Conservation (phyloP, 2,113 vertebrate species). For the Nipponia nippon region DNA sequence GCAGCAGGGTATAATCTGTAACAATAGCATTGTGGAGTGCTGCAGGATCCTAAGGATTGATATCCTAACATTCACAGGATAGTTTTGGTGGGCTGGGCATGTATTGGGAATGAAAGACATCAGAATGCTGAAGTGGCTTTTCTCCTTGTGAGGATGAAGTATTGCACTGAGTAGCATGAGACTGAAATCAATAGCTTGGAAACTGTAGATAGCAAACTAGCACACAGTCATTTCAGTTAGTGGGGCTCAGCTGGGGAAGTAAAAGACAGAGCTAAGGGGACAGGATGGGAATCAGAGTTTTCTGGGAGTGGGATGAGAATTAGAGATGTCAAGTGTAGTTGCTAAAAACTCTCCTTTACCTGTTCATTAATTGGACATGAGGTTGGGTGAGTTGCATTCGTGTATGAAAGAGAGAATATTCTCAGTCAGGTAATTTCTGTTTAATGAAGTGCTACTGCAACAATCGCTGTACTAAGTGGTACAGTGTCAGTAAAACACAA, state of each 20-base stretch:
- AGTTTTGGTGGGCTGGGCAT: not conserved
- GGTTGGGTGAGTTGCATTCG: not conserved
- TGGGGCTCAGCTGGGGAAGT: not conserved
- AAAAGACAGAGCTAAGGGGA: not conserved
- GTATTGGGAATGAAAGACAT: not conserved
- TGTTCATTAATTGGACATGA: not conserved
- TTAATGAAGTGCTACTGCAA: not conserved
- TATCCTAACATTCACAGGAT: not conserved
- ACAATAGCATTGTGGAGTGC: not conserved
- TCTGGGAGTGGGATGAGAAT: not conserved
- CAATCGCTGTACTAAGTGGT: not conserved
- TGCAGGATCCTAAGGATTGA: not conserved
- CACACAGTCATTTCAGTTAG: not conserved
- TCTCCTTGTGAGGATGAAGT: not conserved
- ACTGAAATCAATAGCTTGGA: not conserved
- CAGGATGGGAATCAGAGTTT: not conserved
- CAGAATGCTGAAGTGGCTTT: not conserved
- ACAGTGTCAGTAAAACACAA: not conserved
- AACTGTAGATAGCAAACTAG: not conserved
- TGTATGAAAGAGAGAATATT: not conserved
- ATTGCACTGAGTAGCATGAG: not conserved
- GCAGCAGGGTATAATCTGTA: not conserved
- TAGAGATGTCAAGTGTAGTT: not conserved
- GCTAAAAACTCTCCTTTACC: not conserved
- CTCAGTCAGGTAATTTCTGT: not conserved